These are phyloP conservation scores for Philereme transversata DNA, from an alignment of 2,888 invertebrate genomes.

Conservation along the genomic window DNA sequence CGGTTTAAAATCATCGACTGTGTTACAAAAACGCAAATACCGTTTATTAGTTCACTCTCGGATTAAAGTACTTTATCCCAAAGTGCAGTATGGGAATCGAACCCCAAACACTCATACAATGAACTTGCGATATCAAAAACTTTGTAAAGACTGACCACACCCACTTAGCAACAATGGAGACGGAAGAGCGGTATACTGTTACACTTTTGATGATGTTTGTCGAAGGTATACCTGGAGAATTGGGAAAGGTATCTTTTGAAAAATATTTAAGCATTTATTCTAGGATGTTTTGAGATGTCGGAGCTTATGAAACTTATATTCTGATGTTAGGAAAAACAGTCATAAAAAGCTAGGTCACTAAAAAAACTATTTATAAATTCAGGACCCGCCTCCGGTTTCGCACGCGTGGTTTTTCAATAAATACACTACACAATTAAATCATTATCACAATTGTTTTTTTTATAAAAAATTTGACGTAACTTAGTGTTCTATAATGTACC, in stretches of 20 bases:
- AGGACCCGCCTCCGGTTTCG: too few species aligned
- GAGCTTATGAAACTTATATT: too few species aligned
- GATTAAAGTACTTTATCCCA: slow-evolving; percentile 16
- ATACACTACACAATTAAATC: too few species aligned
- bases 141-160: slow-evolving; percentile 43
- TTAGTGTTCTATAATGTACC: too few species aligned
- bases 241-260: background rate
- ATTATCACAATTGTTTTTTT: too few species aligned
- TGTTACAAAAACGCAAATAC: background rate
- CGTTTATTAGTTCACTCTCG: background rate
- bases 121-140: slow-evolving; percentile 20
- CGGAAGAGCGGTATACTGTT: slow-evolving; percentile 46
- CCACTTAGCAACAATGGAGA: slow-evolving; percentile 38
- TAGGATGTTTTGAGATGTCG: too few species aligned
- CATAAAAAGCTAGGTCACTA: too few species aligned
- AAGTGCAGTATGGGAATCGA: slow-evolving; percentile 27
- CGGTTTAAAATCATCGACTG: background rate
- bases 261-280: too few species aligned
- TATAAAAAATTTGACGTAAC: too few species aligned
- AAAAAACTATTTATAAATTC: too few species aligned
- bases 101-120: slow-evolving; percentile 23
- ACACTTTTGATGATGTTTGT: slow-evolving; percentile 35
- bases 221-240: slow-evolving; percentile 3
- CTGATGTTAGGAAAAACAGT: too few species aligned
- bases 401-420: too few species aligned